Percentiles rank a stretch among this genome's conserved stretches.
Evolutionary conservation across 2,888 invertebrate species (phyloP).

Genomic region (Phalangium opilio): DNA sequence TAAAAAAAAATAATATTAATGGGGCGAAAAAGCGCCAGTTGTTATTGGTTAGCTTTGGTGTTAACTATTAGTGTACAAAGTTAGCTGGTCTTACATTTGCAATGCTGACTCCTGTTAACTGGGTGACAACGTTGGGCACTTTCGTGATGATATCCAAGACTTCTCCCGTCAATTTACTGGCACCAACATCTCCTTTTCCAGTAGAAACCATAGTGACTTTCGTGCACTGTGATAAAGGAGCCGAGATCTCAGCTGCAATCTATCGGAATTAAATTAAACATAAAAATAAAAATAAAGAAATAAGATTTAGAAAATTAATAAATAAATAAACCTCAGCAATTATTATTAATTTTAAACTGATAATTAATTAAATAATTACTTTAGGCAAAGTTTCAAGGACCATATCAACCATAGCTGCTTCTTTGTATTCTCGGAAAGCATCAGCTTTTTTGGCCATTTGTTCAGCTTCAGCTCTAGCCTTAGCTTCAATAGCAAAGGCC

Average conservation of each 20-base stretch:
- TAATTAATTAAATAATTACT: slow-evolving; percentile 39
- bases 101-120: slow-evolving; percentile 85
- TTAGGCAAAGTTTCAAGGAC: slow-evolving; percentile 85
- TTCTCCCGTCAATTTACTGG: slow-evolving; percentile 84
- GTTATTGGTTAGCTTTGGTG: neutral
- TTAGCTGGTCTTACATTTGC: slow-evolving; percentile 26
- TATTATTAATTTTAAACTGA: neutral
- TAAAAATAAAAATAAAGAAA: too few species aligned
- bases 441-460: slow-evolving; percentile 96
- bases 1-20: neutral
- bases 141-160: slow-evolving; percentile 80
- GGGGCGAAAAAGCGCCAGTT: neutral
- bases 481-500: slow-evolving; percentile 83
- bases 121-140: slow-evolving; percentile 79
- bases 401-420: slow-evolving; percentile 93
- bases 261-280: too few species aligned
- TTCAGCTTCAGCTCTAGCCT: slow-evolving; percentile 88
- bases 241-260: slow-evolving; percentile 93
- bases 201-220: slow-evolving; percentile 94
- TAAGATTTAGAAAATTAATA: too few species aligned
- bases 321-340: too few species aligned
- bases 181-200: slow-evolving; percentile 72
- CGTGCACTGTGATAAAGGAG: slow-evolving; percentile 81
- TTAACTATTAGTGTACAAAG: neutral
- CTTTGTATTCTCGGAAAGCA: slow-evolving; percentile 91